Base-by-base conservation (phyloP, 2,113 vertebrate genomes). In the Crotalus helleri region DNA sequence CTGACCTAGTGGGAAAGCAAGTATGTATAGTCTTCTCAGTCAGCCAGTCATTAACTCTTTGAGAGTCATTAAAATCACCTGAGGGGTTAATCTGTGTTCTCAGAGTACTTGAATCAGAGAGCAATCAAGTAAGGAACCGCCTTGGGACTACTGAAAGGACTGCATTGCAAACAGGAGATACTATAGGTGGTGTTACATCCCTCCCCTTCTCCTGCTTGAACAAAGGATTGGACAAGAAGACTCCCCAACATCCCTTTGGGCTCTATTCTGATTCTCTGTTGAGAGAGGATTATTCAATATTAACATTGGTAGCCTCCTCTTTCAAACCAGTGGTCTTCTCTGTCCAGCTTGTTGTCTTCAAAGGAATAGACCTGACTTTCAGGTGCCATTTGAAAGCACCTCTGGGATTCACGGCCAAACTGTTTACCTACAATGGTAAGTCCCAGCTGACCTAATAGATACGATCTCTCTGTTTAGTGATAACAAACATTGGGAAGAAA, bases 371-470 rank as follows among this genome's bases (percentile, higher is more conserved):
- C 26, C 59, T n/a, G 61, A 5, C 26, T 64, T 64, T 64, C 26
- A 64, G 1, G 61, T 64, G 26, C 11, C 61, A n/a, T n/a, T 64
- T n/a, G 26, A 64, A 64, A 12, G 61, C 13, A 58, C 29, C 11
- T 69, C n/a, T n/a, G 64, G 64, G 4, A 46, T 51, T 64, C 12
- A 0, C 4, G 44, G 55, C 13, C 53, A 89, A 81, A 54, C 21
- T 90, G 74, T 54, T 93, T 90, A 86, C 46, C n/a, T 21, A 64
- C 88, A 90, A 8, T 61, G 12, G 54, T 86, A 64, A 3, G 74
- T 64, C 89, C 88, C 92, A 61, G 55, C 21, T 93, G 74, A 93
- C 74, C 88, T 39, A 61, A 90, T 8, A 81, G 89, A 93, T 90
- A 58, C 5, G 39, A 44, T n/a, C 39, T 90, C 61, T 49, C 54